A percentile compares a stretch with the other conserved stretches of the same genome.
These are phyloP conservation scores for Hirudinaria manillensis DNA, from an alignment of 2,888 invertebrate genomes.

Conservation along the genomic window DNA sequence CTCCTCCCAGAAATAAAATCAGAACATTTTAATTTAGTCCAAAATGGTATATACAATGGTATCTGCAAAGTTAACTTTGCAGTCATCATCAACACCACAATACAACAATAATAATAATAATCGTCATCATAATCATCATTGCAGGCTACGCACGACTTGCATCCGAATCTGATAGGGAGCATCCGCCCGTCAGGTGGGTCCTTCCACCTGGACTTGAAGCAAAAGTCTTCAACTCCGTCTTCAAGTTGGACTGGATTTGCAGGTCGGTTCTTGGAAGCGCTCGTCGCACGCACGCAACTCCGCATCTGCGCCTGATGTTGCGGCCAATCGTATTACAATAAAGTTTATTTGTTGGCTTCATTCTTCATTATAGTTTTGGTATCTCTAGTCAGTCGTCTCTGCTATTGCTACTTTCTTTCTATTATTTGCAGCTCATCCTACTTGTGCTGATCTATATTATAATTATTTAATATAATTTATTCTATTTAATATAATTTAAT, in stretches of 20 bases:
- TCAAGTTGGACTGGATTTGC: conserved; percentile 34
- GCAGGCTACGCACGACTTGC: conserved; percentile 81
- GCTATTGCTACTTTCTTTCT: too few relatives aligned
- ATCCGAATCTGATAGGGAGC: conserved; percentile 81
- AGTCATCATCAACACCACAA: too few relatives aligned
- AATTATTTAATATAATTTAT: background rate
- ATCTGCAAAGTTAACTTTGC: too few relatives aligned
- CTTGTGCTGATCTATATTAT: too few relatives aligned
- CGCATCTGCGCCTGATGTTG: too few relatives aligned
- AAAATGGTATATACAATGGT: too few relatives aligned
- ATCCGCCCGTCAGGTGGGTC: conserved; percentile 57
- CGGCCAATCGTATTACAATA: background rate
- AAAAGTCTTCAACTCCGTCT: conserved; percentile 32
- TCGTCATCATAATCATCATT: too few relatives aligned
- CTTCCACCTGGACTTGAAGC: conserved; percentile 31
- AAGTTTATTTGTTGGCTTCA: too few relatives aligned
- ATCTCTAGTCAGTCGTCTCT: background rate
- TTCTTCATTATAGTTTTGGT: background rate
- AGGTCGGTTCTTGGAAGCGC: conserved; percentile 1
- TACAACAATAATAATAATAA: too few relatives aligned
- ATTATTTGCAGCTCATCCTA: too few relatives aligned
- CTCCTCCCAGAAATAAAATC: background rate
- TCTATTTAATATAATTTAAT: background rate
- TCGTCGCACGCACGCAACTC: too few relatives aligned
- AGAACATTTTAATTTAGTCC: too few relatives aligned